A percentile compares a stretch with the other conserved stretches of the same genome.
phyloP scores from a whole-genome alignment of 2,113 vertebrate species.

The Antechinus flavipes region DNA sequence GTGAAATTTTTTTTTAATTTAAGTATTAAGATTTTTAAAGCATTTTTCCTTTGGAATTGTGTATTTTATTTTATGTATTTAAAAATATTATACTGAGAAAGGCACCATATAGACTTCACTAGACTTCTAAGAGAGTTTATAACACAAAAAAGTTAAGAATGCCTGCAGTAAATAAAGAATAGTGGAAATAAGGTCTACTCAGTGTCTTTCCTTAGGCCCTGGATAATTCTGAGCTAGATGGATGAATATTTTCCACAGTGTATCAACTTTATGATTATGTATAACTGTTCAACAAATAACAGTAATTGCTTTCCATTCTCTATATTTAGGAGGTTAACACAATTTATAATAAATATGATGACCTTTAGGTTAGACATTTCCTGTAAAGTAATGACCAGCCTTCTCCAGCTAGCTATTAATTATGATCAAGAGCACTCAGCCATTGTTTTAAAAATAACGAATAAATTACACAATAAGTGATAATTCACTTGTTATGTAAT shows the following conservation, averaged over 20 bases:
- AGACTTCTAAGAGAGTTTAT: background rate
- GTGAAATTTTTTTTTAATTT: background rate
- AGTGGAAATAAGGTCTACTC: background rate
- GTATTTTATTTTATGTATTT: background rate
- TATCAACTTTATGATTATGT: conserved; percentile 68
- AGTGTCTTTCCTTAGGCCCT: background rate
- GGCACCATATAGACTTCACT: background rate
- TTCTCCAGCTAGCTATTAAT: conserved; percentile 78
- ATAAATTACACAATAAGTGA: conserved; percentile 74
- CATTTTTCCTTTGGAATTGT: background rate
- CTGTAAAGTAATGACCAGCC: conserved; percentile 79
- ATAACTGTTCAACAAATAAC: conserved; percentile 72
- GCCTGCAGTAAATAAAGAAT: background rate
- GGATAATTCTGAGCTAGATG: conserved; percentile 52
- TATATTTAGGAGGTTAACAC: conserved; percentile 75
- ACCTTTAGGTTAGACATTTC: conserved; percentile 79
- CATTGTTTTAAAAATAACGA: conserved; percentile 81
- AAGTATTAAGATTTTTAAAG: background rate
- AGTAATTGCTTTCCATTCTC: conserved; percentile 78
- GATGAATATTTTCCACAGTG: conserved; percentile 59
- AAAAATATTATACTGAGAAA: background rate
- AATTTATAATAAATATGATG: conserved; percentile 70
- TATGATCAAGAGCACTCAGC: conserved; percentile 74
- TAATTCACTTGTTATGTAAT: conserved; percentile 76
- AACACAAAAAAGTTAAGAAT: background rate